A percentile compares a stretch with the other conserved stretches of the same genome.
phyloP scores from a whole-genome alignment of 2,888 invertebrate species.

The Eupithecia exiguata region DNA sequence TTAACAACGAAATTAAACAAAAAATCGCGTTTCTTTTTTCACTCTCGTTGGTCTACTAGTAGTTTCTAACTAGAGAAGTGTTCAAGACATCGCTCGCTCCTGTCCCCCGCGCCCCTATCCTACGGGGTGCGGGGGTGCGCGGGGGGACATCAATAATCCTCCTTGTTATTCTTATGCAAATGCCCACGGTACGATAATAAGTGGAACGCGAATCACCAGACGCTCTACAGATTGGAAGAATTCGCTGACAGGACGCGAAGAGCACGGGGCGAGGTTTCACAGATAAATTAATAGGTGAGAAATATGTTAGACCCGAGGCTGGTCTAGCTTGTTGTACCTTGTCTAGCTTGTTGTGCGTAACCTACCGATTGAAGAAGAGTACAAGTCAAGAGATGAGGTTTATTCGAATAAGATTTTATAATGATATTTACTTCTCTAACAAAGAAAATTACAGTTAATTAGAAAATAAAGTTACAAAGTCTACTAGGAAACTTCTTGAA shows the following conservation, averaged over 20 bases:
- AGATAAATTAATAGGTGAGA: background rate
- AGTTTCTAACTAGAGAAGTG: background rate
- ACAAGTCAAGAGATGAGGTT: background rate
- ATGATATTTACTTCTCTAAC: no score
- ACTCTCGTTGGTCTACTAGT: background rate
- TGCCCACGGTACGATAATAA: slow-evolving; percentile 80
- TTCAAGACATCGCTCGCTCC: background rate
- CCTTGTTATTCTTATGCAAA: slow-evolving; percentile 84
- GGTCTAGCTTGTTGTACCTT: background rate
- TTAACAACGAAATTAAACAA: background rate
- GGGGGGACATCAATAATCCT: slow-evolving; percentile 80
- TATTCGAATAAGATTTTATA: background rate
- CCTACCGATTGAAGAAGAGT: background rate
- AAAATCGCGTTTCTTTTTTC: background rate
- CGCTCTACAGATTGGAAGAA: slow-evolving; percentile 81
- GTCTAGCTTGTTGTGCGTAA: no score
- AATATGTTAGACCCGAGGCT: background rate
- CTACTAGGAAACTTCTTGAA: background rate
- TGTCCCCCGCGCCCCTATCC: background rate
- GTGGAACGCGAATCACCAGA: slow-evolving; percentile 81
- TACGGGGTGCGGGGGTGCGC: slow-evolving; percentile 38
- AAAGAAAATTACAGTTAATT: background rate
- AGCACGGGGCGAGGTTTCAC: slow-evolving; percentile 3
- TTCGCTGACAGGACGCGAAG: slow-evolving; percentile 62
- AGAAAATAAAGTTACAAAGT: background rate